Conservation (phyloP, 2,888 invertebrate genomes). For the Ferdinandea cuprea region DNA sequence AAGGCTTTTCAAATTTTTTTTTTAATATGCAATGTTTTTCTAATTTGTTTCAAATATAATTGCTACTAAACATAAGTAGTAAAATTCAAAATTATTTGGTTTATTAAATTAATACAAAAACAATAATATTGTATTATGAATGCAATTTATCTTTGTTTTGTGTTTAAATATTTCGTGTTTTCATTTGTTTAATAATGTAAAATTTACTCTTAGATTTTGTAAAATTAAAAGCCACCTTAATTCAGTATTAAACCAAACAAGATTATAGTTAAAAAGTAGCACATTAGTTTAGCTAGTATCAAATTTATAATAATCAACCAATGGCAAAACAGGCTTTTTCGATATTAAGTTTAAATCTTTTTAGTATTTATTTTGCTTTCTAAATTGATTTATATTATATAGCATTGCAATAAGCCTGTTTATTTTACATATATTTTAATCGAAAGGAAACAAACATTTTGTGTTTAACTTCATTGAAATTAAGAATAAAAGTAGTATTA, state of each 20-base stretch:
- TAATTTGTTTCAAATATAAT: neutral
- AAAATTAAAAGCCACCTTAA: constrained; percentile 10
- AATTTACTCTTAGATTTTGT: constrained; percentile 5
- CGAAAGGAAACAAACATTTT: constrained; percentile 11
- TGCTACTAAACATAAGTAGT: constrained; percentile 42
- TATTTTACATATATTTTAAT: neutral
- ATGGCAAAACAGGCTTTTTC: constrained; percentile 35
- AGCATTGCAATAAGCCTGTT: constrained; percentile 6
- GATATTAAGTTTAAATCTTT: constrained; percentile 36
- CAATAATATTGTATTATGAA: constrained; percentile 9
- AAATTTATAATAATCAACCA: constrained; percentile 37
- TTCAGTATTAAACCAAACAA: constrained; percentile 9
- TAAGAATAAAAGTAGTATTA: constrained; percentile 32
- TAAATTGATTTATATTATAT: neutral
- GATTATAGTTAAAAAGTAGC: constrained; percentile 16
- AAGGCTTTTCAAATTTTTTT: constrained; percentile 1
- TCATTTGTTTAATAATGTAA: constrained; percentile 2
- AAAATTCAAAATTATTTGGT: constrained; percentile 13
- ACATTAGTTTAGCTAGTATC: constrained; percentile 11
- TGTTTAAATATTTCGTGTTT: neutral
- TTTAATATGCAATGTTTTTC: constrained; percentile 3
- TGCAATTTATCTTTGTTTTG: constrained; percentile 12
- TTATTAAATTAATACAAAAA: constrained; percentile 4
- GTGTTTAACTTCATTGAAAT: constrained; percentile 44
- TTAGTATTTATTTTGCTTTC: constrained; percentile 19